Percentiles rank a stretch among this genome's conserved stretches.
phyloP scores from a whole-genome alignment of 2,113 vertebrate genomes.

The Coreoperca whiteheadi region DNA sequence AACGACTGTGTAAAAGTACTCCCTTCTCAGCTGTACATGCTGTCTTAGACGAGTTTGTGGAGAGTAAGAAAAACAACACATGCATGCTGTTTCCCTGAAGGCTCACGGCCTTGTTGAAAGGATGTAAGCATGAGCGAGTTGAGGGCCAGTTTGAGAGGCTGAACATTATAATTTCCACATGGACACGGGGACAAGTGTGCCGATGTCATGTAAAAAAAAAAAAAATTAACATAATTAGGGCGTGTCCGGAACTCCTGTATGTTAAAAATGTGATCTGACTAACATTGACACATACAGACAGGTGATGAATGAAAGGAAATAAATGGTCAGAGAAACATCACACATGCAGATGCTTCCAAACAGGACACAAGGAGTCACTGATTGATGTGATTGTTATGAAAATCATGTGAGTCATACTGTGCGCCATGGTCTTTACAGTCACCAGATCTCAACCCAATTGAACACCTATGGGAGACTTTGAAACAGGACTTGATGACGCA shows the following conservation, averaged over 20 bases:
- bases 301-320: not conserved
- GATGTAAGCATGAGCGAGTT: not conserved
- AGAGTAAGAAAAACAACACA: not conserved
- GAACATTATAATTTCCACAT: not conserved
- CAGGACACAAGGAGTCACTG: not conserved
- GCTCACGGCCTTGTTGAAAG: not conserved
- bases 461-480: not conserved
- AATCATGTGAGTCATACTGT: not conserved
- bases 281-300: not conserved
- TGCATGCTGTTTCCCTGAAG: not conserved
- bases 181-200: not conserved
- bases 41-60: not conserved
- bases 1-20: not conserved
- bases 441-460: not conserved
- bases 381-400: not conserved
- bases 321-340: not conserved
- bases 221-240: not conserved
- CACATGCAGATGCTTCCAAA: not conserved
- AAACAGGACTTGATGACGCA: not conserved
- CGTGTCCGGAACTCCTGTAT: not conserved
- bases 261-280: not conserved
- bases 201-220: not conserved
- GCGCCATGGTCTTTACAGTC: not conserved
- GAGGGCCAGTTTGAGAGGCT: not conserved
- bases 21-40: not conserved